Evolutionary conservation across 2,888 invertebrate species (phyloP).

Genomic region (Cheilosia urbana): DNA sequence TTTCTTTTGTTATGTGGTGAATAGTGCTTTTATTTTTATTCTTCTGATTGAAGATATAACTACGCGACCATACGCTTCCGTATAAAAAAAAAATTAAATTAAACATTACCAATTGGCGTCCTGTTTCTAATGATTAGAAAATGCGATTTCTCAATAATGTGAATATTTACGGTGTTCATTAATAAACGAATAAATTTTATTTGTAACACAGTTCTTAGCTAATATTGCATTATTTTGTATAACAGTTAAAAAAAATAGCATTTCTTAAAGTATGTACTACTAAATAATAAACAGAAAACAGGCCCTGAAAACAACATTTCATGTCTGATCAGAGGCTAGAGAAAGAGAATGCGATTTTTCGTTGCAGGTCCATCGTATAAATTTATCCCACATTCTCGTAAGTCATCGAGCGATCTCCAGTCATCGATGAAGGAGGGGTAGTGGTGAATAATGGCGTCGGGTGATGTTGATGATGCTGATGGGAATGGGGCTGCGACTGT

Average conservation of each 20-base stretch:
- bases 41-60: too few species aligned
- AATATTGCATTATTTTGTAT: conserved; percentile 71
- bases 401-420: conserved; percentile 82
- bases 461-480: conserved; percentile 81
- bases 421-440: conserved; percentile 79
- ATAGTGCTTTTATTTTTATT: too few species aligned
- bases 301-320: conserved; percentile 53
- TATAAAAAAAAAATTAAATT: too few species aligned
- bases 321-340: conserved; percentile 49
- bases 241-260: conserved; percentile 64
- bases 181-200: conserved; percentile 66
- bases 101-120: too few species aligned
- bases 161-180: background rate
- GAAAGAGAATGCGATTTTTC: conserved; percentile 53
- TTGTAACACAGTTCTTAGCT: conserved; percentile 71
- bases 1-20: too few species aligned
- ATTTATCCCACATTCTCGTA: conserved; percentile 83
- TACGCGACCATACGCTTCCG: too few species aligned
- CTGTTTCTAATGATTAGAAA: too few species aligned
- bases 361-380: conserved; percentile 47
- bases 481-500: conserved; percentile 80
- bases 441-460: conserved; percentile 81
- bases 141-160: background rate
- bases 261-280: conserved; percentile 39
- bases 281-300: conserved; percentile 28